phyloP scores from a whole-genome alignment of 2,888 invertebrate genomes.

The Tetramorium bicarinatum region DNA sequence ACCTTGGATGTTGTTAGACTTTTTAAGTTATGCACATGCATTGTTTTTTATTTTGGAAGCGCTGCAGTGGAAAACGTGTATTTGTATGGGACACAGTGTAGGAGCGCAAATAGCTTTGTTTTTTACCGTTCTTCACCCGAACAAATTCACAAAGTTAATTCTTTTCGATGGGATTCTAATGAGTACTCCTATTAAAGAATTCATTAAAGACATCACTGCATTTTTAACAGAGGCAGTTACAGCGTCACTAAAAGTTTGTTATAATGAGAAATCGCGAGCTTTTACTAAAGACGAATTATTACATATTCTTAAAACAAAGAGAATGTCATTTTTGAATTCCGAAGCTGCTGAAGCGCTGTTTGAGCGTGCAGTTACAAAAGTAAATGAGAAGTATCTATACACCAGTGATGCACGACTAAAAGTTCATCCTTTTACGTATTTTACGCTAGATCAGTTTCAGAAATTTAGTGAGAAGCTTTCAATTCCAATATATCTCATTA shows the following conservation, averaged over 20 bases:
- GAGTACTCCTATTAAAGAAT: fast-evolving
- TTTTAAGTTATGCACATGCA: conserved; percentile 80
- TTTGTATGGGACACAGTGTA: conserved; percentile 86
- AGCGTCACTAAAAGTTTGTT: conserved; percentile 80
- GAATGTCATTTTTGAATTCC: conserved; percentile 84
- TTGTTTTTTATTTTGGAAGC: conserved; percentile 82
- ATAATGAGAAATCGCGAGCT: conserved; percentile 75
- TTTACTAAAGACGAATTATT: conserved; percentile 87
- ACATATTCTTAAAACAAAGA: conserved; percentile 86
- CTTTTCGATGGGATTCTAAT: conserved; percentile 85
- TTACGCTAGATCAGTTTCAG: conserved; percentile 48
- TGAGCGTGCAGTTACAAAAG: conserved; percentile 86
- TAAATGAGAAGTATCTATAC: conserved; percentile 87
- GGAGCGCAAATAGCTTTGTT: conserved; percentile 87
- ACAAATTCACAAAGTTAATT: conserved; percentile 85
- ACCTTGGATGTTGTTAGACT: conserved; percentile 82
- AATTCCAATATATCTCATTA: conserved; percentile 63
- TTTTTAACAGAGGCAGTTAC: background rate
- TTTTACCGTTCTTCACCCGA: conserved; percentile 85
- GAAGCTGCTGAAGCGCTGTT: conserved; percentile 87
- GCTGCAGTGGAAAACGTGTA: conserved; percentile 85
- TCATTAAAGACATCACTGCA: fast-evolving
- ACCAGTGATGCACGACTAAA: conserved; percentile 88
- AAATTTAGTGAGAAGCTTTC: conserved; percentile 59
- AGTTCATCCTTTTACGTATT: conserved; percentile 80